Evolutionary conservation across 2,888 invertebrate genomes (phyloP).

Genomic region (Hoplodrina blanda): DNA sequence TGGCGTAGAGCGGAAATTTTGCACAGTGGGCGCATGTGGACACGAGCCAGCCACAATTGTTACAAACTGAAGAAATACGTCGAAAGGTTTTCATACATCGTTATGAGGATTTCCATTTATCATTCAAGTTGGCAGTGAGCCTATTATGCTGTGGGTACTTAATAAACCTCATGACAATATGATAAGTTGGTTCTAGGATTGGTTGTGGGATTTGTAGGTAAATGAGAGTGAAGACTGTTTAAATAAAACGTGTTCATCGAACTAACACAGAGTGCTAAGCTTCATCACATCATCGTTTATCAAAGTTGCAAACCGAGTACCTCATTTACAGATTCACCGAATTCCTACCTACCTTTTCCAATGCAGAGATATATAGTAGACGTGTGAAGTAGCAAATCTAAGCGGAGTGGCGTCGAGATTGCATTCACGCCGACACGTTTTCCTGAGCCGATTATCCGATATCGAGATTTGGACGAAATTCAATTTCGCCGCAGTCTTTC

Average conservation of each 20-base stretch:
- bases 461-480: constrained; percentile 81
- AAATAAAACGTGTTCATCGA: not conserved
- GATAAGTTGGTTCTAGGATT: constrained; percentile 29
- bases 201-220: not conserved
- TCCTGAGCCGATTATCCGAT: constrained; percentile 83
- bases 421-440: constrained; percentile 73
- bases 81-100: constrained; percentile 55
- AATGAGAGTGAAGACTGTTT: not conserved
- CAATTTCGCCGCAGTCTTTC: constrained; percentile 79
- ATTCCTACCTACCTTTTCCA: constrained; percentile 12
- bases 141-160: constrained; percentile 42
- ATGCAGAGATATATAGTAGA: constrained; percentile 29
- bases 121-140: constrained; percentile 57
- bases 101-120: constrained; percentile 57
- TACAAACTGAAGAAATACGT: constrained; percentile 48
- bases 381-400: constrained; percentile 61
- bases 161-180: constrained; percentile 47
- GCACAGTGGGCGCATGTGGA: constrained; percentile 53
- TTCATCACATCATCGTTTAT: not conserved
- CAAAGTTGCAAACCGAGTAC: not conserved
- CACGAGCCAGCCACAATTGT: constrained; percentile 47
- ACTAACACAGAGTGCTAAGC: not conserved
- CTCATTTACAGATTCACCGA: not conserved
- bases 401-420: constrained; percentile 68
- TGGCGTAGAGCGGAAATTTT: constrained; percentile 59